phyloP scores from a whole-genome alignment of 2,113 vertebrate species.

The Alaudala cheleensis region DNA sequence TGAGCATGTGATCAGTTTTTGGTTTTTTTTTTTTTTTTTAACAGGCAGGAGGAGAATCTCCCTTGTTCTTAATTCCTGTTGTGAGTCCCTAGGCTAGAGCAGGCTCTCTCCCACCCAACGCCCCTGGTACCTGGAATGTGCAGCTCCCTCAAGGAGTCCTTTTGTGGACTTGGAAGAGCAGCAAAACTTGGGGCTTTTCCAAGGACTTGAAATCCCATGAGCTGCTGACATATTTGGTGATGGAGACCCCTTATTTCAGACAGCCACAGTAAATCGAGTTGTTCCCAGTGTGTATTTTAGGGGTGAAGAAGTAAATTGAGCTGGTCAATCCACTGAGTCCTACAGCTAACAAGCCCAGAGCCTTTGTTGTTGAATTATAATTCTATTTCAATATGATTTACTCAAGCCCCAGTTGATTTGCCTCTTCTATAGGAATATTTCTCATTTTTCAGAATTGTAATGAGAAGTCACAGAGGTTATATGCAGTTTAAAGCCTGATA shows the following conservation, averaged over 20 bases:
- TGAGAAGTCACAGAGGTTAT: not conserved
- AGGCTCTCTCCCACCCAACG: not conserved
- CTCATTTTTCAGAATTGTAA: not conserved
- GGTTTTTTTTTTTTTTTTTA: not conserved
- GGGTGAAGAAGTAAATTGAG: not conserved
- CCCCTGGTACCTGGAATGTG: not conserved
- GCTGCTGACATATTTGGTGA: not conserved
- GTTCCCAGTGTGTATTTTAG: not conserved
- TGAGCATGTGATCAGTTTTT: constrained; percentile 11
- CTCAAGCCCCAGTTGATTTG: not conserved
- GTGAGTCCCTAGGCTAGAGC: not conserved
- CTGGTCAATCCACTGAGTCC: not conserved
- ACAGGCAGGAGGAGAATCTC: constrained; percentile 23
- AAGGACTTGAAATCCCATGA: not conserved
- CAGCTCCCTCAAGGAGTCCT: not conserved
- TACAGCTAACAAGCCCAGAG: not conserved
- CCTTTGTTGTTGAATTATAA: not conserved
- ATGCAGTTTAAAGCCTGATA: not conserved
- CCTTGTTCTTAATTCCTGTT: not conserved
- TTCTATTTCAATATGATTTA: not conserved
- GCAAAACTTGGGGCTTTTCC: not conserved
- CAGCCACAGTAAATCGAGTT: not conserved
- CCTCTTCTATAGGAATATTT: not conserved
- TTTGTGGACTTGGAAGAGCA: not conserved
- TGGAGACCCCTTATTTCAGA: not conserved